Evolutionary conservation across 1,140 invertebrate genomes (phyloP).

Genomic region (Propsilocerus akamusi): DNA sequence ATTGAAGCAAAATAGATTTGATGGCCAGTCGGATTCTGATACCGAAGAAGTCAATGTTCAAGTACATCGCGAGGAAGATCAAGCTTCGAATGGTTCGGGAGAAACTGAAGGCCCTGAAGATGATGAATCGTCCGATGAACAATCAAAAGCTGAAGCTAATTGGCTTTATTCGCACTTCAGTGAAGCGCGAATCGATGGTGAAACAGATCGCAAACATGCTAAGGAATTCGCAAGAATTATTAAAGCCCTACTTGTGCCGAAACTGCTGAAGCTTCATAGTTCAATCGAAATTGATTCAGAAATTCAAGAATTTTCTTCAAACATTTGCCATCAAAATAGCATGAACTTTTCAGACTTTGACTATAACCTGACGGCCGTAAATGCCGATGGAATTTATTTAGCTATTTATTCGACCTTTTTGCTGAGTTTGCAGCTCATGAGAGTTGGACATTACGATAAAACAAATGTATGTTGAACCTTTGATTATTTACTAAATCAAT

Average conservation of each 20-base stretch:
- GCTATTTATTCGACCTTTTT: conserved; percentile 70
- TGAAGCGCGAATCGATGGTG: conserved; percentile 20
- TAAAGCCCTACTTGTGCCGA: conserved; percentile 42
- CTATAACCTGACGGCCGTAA: conserved; percentile 62
- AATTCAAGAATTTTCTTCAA: conserved; percentile 76
- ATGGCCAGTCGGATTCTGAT: conserved; percentile 30
- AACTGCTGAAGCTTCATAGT: conserved; percentile 31
- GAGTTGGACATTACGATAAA: conserved; percentile 54
- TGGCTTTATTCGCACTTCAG: conserved; percentile 21
- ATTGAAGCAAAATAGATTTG: conserved; percentile 31
- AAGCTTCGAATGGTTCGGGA: conserved; percentile 38
- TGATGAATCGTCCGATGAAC: conserved; percentile 22
- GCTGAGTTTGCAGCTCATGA: conserved; percentile 63
- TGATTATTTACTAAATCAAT: conserved; percentile 1
- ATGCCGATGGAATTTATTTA: conserved; percentile 86
- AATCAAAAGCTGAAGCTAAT: conserved; percentile 18
- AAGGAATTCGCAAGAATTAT: conserved; percentile 19
- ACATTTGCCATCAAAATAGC: conserved; percentile 70
- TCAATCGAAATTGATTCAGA: conserved; percentile 59
- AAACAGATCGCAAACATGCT: conserved; percentile 22
- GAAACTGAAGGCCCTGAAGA: conserved; percentile 55
- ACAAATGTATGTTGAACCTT: conserved; percentile 31
- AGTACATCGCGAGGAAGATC: conserved; percentile 14
- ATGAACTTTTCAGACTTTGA: conserved; percentile 24
- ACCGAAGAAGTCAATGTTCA: conserved; percentile 31